phyloP scores from a whole-genome alignment of 2,113 vertebrate species.

The Osmerus mordax region DNA sequence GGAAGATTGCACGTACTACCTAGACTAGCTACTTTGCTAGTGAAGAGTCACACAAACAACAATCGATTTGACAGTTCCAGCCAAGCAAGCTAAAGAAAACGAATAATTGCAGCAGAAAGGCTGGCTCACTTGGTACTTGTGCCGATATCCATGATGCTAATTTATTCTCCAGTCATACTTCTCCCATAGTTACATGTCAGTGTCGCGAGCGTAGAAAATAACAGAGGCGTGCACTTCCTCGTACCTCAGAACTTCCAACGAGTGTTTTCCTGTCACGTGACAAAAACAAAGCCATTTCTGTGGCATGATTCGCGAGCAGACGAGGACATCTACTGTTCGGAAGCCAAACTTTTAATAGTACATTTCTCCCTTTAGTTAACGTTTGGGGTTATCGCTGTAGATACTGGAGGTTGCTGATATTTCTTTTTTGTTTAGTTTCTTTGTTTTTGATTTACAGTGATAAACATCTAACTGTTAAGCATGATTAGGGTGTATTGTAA shows the following conservation, averaged over 20 bases:
- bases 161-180: background rate
- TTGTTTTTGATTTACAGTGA: background rate
- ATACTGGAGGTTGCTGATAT: background rate
- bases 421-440: background rate
- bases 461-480: too few relatives aligned
- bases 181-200: slow-evolving; percentile 17
- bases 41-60: too few relatives aligned
- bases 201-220: slow-evolving; percentile 26
- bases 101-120: too few relatives aligned
- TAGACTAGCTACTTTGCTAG: too few relatives aligned
- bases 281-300: slow-evolving; percentile 55
- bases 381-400: background rate
- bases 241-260: slow-evolving; percentile 27
- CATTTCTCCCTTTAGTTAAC: background rate
- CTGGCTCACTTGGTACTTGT: too few relatives aligned
- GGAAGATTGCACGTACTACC: too few relatives aligned
- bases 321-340: slow-evolving; percentile 37
- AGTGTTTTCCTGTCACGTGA: slow-evolving; percentile 69
- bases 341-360: slow-evolving; percentile 11
- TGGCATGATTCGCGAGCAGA: background rate
- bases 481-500: too few relatives aligned
- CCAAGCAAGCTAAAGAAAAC: too few relatives aligned
- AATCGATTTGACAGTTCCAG: too few relatives aligned
- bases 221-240: slow-evolving; percentile 27
- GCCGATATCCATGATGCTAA: background rate